A percentile compares a stretch with the other conserved stretches of the same genome.
Evolutionary conservation across 2,113 vertebrate genomes (phyloP).

Genomic region (Colistium nudipinnis): DNA sequence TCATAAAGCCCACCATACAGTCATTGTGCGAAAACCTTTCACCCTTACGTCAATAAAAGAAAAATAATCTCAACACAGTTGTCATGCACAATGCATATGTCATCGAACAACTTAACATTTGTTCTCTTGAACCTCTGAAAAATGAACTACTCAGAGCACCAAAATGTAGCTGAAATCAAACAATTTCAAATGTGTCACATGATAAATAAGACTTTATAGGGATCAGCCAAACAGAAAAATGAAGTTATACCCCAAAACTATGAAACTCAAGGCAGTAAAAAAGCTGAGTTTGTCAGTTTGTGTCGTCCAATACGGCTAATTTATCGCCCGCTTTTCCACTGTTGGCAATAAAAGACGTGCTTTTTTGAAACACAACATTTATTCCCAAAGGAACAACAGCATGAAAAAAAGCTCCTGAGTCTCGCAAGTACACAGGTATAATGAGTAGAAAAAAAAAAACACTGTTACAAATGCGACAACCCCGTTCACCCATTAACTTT

Average conservation of each 20-base stretch:
- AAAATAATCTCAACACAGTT: slow-evolving; percentile 31
- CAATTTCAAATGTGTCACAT: slow-evolving; percentile 10
- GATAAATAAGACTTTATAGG: slow-evolving; percentile 53
- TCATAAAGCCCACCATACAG: slow-evolving; percentile 31
- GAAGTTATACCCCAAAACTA: slow-evolving; percentile 5
- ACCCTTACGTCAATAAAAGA: slow-evolving; percentile 15
- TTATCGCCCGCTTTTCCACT: slow-evolving; percentile 34
- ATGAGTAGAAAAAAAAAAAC: slow-evolving; percentile 56
- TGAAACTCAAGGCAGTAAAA: slow-evolving; percentile 23
- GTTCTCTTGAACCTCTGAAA: slow-evolving; percentile 32
- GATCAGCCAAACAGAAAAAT: slow-evolving; percentile 24
- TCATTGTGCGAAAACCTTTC: slow-evolving; percentile 12
- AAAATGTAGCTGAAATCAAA: slow-evolving; percentile 40
- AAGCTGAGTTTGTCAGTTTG: slow-evolving; percentile 14
- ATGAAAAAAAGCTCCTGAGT: slow-evolving; percentile 65
- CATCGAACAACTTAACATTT: slow-evolving; percentile 26
- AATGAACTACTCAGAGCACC: slow-evolving; percentile 36
- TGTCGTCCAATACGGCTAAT: slow-evolving; percentile 35
- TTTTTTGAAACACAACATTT: slow-evolving; percentile 27
- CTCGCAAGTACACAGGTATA: slow-evolving; percentile 48
- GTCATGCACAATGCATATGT: slow-evolving; percentile 48
- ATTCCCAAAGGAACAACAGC: slow-evolving; percentile 40
- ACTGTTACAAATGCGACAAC: slow-evolving; percentile 37
- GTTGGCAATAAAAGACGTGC: neutral
- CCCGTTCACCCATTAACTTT: slow-evolving; percentile 35